Evolutionary conservation across 1,140 invertebrate species (phyloP), one percentile per base, ranked within the genome.

Genomic region (Tetraneura akinire): DNA sequence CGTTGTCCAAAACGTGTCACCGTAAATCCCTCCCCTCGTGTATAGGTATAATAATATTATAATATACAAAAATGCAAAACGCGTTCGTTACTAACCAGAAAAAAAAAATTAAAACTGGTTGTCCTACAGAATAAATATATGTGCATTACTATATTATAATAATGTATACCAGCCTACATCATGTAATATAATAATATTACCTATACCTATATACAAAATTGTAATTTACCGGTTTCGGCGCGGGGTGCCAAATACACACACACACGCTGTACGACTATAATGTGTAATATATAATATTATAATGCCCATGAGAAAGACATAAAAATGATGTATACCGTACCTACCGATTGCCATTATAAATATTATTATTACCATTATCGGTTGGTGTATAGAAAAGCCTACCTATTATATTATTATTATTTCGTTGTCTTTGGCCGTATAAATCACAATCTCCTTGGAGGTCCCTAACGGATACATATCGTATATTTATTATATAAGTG

Each of bases 241-340:
- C 37, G 64, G 64, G 64, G 64, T 68, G 42, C 64, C 64, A 68
- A 68, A 37, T 37, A 47, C 64, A 47, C 37, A 37, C n/a, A 37
- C 64, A 47, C 64, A 47, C 37, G 64, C n/a, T 32, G n/a, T 18
- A 66, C 32, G 62, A 9, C 5, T 11, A 13, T 29, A 45, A n/a
- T n/a, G n/a, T n/a, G n/a, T n/a, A n/a, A n/a, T n/a, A n/a, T n/a
- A n/a, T n/a, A n/a, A n/a, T n/a, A n/a, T n/a, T n/a, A n/a, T n/a
- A n/a, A n/a, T n/a, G n/a, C 37, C 62, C 42, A n/a, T 23, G 64
- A 47, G 21, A 18, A 42, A 68, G 64, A 68, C 64, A n/a, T 68
- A 42, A 47, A 47, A 68, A 45, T 68, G 64, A 68, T 37, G 32
- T 37, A 29, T 68, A 47, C 18, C 47, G n/a, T 16, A 32, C 60